Evolutionary conservation across 1,140 invertebrate genomes (phyloP), one percentile per base, ranked within the genome.

Genomic region (Mamestra configurata): DNA sequence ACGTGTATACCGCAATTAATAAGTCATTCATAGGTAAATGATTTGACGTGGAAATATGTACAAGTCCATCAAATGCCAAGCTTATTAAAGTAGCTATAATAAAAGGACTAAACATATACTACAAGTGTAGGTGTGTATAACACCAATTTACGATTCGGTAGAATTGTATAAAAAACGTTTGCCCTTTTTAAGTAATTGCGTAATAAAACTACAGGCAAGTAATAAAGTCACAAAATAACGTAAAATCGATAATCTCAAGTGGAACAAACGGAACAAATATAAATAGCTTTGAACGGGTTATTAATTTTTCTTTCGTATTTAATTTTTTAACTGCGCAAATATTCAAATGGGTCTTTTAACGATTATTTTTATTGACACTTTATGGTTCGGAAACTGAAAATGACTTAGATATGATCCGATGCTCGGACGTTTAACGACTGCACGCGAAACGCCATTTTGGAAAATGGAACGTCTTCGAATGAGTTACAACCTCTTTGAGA

Each of bases 321-420:
- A 87, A 84, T 89, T 86, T 86, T 90, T 92, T 92, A 93, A 94
- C 87, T 85, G 87, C 90, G 75, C 80, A 84, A 93, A 92, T 92
- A 94, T 94, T 92, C 92, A 93, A 87, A 94, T 94, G 84, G 59
- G 72, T 46, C 81, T 82, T 82, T 89, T 88, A 86, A 87, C 82
- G 89, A 88, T 89, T 92, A 87, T 86, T 91, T 93, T 92, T 92
- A 93, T 92, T 89, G 92, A 93, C 90, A 94, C 86, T 94, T 94
- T 94, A 94, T 94, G 90, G 88, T 92, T 92, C 86, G 92, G 92
- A 94, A 94, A 93, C 88, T 86, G 88, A 72, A 79, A 93, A 93
- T 88, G 90, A 81, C 86, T 89, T 86, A 84, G 82, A 87, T 87
- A 86, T 84, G 81, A 89, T 86, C 82, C 87, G 86, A 92, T 92